These are phyloP conservation scores for Corythornis leucogaster DNA, from an alignment of 2,797 vertebrate species.

Conservation along the genomic window DNA sequence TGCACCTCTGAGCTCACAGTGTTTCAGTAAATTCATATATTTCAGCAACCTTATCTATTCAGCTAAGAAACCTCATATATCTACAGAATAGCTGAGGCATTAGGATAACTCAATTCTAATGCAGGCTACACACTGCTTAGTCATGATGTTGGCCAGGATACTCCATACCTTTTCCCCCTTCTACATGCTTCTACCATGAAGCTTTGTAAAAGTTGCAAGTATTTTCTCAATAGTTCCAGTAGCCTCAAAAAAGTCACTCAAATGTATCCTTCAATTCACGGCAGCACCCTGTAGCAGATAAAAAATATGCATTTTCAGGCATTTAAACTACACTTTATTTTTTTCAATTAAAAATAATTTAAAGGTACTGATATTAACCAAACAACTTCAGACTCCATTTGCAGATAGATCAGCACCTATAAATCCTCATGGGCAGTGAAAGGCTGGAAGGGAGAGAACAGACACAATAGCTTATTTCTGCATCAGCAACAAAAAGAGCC, in stretches of 20 bases:
- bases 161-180: neutral
- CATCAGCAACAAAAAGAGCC: slow-evolving; percentile 53
- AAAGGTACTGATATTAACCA: neutral
- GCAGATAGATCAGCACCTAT: slow-evolving; percentile 16
- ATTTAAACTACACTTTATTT: neutral
- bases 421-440: slow-evolving; percentile 20
- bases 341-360: neutral
- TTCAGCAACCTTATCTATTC: neutral
- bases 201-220: neutral
- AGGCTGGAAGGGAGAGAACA: neutral
- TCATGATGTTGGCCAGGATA: neutral
- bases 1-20: neutral
- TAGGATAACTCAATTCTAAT: neutral
- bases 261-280: neutral
- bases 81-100: neutral
- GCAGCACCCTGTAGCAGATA: neutral
- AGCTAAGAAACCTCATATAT: neutral
- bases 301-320: neutral
- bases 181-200: neutral
- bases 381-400: neutral
- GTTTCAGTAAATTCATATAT: neutral
- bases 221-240: neutral
- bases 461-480: slow-evolving; percentile 43
- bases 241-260: neutral
- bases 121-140: neutral